Conservation (phyloP, 2,888 invertebrate species). For the Polyommatus icarus region DNA sequence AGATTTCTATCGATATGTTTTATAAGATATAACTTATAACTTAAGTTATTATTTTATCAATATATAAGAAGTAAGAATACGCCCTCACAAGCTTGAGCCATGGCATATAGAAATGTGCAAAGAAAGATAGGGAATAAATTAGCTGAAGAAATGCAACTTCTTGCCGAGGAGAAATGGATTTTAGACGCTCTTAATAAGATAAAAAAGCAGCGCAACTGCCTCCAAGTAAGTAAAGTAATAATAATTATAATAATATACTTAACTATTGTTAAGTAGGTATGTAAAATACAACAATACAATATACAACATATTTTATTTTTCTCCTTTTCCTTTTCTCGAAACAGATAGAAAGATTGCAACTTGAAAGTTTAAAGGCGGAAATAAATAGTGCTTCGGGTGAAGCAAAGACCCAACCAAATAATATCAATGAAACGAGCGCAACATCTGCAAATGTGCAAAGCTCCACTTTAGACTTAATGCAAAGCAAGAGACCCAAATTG, state of each 20-base stretch:
- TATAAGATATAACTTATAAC: no score
- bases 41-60: no score
- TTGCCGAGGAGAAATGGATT: conserved; percentile 65
- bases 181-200: conserved; percentile 55
- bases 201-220: conserved; percentile 58
- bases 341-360: conserved; percentile 65
- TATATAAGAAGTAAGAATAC: not conserved
- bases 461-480: conserved; percentile 43
- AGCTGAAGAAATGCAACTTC: conserved; percentile 60
- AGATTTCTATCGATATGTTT: no score
- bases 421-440: conserved; percentile 26
- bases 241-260: not conserved
- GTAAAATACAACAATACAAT: not conserved
- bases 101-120: conserved; percentile 39
- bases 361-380: conserved; percentile 55
- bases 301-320: not conserved
- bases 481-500: conserved; percentile 35
- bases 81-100: conserved; percentile 22
- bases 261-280: not conserved
- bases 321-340: conserved; percentile 37
- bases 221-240: conserved; percentile 52
- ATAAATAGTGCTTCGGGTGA: conserved; percentile 36
- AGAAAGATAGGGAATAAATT: conserved; percentile 47
- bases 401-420: conserved; percentile 4
- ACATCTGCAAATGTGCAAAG: conserved; percentile 38